Conservation (phyloP, 2,113 vertebrate species). For the Clinocottus analis region DNA sequence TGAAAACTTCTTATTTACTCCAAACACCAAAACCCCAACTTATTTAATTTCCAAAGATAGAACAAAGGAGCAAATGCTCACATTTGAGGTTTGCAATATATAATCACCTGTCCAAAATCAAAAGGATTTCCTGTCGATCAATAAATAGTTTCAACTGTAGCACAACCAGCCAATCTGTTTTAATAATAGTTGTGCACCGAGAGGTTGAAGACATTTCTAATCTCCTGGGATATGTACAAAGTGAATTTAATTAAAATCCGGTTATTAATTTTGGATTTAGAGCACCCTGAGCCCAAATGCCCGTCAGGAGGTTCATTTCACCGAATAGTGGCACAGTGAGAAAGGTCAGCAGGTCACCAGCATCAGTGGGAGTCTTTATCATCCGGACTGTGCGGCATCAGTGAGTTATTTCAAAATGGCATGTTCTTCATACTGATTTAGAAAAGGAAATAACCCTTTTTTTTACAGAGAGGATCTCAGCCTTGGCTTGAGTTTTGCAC, state of each 20-base stretch:
- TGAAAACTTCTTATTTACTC: not conserved
- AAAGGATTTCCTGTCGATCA: not conserved
- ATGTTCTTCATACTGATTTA: constrained; percentile 1
- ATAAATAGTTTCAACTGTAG: not conserved
- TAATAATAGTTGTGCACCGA: not conserved
- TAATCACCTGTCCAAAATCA: not conserved
- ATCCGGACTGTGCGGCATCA: not conserved
- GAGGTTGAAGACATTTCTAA: not conserved
- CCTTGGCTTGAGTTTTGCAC: not conserved
- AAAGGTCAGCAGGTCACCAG: not conserved
- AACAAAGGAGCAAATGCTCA: not conserved
- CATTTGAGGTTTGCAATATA: not conserved
- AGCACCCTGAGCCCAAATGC: not conserved
- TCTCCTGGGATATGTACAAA: not conserved
- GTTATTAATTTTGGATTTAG: not conserved
- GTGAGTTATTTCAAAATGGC: constrained; percentile 13
- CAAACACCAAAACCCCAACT: not conserved
- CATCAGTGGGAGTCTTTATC: not conserved
- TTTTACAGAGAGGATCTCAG: not conserved
- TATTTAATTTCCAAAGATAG: not conserved
- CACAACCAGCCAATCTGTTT: not conserved
- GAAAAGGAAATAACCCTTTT: constrained; percentile 3
- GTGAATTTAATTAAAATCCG: not conserved
- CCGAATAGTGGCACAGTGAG: not conserved
- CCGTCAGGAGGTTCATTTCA: not conserved